Evolutionary conservation across 1,140 invertebrate genomes (phyloP), one percentile per base, ranked within the genome.

Genomic region (Atta texana): DNA sequence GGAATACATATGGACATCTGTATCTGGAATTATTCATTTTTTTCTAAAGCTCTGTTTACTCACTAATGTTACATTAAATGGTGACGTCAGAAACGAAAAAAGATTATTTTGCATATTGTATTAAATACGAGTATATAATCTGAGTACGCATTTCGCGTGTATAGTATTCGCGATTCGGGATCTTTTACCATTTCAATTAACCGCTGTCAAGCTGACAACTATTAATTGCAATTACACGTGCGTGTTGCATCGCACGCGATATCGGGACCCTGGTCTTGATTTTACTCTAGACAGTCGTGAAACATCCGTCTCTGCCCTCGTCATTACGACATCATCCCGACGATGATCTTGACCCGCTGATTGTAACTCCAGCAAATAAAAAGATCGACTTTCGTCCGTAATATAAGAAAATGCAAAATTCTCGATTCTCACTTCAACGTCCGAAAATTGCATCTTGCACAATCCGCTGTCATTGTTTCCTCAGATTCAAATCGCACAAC

Each of bases 331-430:
- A 85, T 87, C 77, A 87, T 59, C 51, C 55, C 55, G 72, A 34
- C 51, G 51, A n/a, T 76, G 87, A 87, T 87, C 87, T 88, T 88
- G 87, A 87, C 87, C 85, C 72, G 69, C 51, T 88, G 71, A 72
- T 77, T 53, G 49, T 34, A 76, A 18, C 49, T 24, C 7, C 24
- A 49, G 74, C 51, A 61, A 84, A 72, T 34, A 66, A 51, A 63
- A 81, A 10, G 59, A 61, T 87, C 68, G 66, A 71, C 68, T 86
- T 88, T 80, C 51, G 28, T 57, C 75, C 55, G 76, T 66, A 78
- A 88, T 86, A 81, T 16, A 51, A 75, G 55, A 49, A 75, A 59
- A 34, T n/a, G 31, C 44, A 21, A 21, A 3, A 49, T 71, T 21
- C 21, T 16, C 8, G 59, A 49, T 39, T 78, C 8, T 51, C 64